Conservation (phyloP, 2,113 vertebrate genomes). For the Hippotragus niger region DNA sequence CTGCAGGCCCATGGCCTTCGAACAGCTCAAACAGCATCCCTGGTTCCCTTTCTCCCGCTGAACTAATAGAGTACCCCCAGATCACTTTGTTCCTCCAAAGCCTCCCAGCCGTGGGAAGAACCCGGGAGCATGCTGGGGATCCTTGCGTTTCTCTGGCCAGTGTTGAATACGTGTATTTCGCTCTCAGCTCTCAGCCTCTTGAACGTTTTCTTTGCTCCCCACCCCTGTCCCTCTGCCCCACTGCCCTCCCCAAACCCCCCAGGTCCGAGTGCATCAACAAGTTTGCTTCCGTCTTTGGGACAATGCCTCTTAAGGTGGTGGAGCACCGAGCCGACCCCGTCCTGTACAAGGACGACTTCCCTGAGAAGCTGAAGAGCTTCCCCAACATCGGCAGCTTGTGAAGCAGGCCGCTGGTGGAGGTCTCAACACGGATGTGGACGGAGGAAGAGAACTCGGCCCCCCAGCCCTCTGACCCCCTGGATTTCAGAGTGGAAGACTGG, state of each 20-base stretch:
- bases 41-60: constrained; percentile 60
- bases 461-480: fast-evolving
- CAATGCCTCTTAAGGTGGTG: constrained; percentile 98
- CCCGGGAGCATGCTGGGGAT: background rate
- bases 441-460: background rate
- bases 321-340: constrained; percentile 97
- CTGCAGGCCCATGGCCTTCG: constrained; percentile 67
- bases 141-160: background rate
- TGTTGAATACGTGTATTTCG: background rate
- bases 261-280: constrained; percentile 99
- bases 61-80: constrained; percentile 32
- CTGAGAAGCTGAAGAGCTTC: constrained; percentile 98
- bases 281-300: constrained; percentile 97
- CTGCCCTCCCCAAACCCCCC: background rate
- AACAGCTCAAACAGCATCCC: constrained; percentile 69
- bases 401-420: constrained; percentile 37
- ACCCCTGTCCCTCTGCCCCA: background rate
- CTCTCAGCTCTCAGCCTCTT: background rate
- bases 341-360: constrained; percentile 98
- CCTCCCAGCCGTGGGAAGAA: constrained; percentile 14
- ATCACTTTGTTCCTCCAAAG: constrained; percentile 39
- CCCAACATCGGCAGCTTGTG: constrained; percentile 98
- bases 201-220: background rate
- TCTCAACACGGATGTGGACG: background rate
- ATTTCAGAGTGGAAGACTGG: background rate